Evolutionary conservation across 1,140 invertebrate species (phyloP).

Genomic region (Scaptomyza graminum): DNA sequence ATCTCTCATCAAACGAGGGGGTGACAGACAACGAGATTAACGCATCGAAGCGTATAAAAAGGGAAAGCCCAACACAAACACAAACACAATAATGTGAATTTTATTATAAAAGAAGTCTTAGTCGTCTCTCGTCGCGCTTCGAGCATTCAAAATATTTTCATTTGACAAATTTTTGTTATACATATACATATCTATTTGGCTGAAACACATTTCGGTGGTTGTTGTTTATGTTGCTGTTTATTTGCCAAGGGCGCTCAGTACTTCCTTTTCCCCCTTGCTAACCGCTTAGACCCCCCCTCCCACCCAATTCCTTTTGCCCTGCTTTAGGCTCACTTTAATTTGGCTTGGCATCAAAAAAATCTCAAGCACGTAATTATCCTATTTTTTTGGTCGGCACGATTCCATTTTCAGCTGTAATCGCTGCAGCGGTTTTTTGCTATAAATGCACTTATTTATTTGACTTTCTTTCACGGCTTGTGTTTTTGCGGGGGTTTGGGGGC

Average conservation of each 20-base stretch:
- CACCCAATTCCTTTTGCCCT: neutral
- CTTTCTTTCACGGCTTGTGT: too few relatives aligned
- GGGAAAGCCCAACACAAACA: constrained; percentile 36
- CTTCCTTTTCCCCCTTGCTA: neutral
- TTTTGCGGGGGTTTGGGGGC: constrained; percentile 5
- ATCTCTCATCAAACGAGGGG: constrained; percentile 9
- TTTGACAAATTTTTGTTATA: constrained; percentile 70
- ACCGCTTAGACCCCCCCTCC: too few relatives aligned
- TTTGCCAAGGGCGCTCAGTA: constrained; percentile 53
- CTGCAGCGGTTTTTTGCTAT: constrained; percentile 20
- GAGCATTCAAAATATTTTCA: constrained; percentile 70
- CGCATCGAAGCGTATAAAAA: constrained; percentile 70
- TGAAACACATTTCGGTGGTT: constrained; percentile 33
- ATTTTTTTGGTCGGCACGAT: constrained; percentile 18
- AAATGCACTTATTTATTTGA: constrained; percentile 48
- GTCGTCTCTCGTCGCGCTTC: neutral
- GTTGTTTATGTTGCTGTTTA: constrained; percentile 61
- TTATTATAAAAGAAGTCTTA: constrained; percentile 36
- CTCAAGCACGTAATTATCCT: constrained; percentile 79
- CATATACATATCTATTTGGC: neutral
- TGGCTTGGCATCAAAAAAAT: constrained; percentile 51
- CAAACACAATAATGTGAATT: constrained; percentile 47
- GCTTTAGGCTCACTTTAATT: constrained; percentile 62
- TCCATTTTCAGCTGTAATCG: constrained; percentile 4
- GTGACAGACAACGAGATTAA: constrained; percentile 71